Conservation (phyloP, 2,113 vertebrate species). For the Polyodon spathula region DNA sequence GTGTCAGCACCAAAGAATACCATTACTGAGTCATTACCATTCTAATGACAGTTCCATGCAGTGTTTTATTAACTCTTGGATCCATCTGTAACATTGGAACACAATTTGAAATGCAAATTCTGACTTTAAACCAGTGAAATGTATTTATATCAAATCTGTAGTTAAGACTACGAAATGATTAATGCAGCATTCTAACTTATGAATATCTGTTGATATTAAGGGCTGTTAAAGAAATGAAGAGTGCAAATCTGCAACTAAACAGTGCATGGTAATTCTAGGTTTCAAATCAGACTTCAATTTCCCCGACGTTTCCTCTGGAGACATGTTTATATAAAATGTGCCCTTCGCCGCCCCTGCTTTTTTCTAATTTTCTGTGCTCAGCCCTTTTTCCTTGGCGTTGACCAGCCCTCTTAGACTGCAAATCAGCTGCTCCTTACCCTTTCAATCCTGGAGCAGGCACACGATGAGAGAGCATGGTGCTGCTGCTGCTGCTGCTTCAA, state of each 20-base stretch:
- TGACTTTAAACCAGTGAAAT: too few species aligned
- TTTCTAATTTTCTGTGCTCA: conserved; percentile 24
- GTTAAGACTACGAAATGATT: too few species aligned
- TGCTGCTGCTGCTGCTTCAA: conserved; percentile 22
- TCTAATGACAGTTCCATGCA: conserved; percentile 1
- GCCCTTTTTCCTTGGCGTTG: conserved; percentile 33
- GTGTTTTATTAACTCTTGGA: too few species aligned
- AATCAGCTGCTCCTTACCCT: conserved; percentile 3
- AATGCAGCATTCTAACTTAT: too few species aligned
- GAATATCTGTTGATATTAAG: too few species aligned
- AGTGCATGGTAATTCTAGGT: too few species aligned
- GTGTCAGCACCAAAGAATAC: conserved; percentile 27
- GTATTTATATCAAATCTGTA: too few species aligned
- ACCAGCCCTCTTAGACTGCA: conserved; percentile 31
- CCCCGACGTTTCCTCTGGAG: too few species aligned
- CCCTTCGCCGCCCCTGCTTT: conserved; percentile 7
- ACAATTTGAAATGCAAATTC: not conserved
- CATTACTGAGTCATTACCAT: conserved; percentile 37
- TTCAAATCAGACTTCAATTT: too few species aligned
- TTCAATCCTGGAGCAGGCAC: conserved; percentile 5
- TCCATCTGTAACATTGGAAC: not conserved
- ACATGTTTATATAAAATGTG: not conserved
- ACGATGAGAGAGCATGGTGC: conserved; percentile 33
- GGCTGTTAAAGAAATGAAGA: too few species aligned
- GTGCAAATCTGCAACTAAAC: too few species aligned